Evolutionary conservation across 2,113 vertebrate species (phyloP).

Genomic region (Sapajus apella): DNA sequence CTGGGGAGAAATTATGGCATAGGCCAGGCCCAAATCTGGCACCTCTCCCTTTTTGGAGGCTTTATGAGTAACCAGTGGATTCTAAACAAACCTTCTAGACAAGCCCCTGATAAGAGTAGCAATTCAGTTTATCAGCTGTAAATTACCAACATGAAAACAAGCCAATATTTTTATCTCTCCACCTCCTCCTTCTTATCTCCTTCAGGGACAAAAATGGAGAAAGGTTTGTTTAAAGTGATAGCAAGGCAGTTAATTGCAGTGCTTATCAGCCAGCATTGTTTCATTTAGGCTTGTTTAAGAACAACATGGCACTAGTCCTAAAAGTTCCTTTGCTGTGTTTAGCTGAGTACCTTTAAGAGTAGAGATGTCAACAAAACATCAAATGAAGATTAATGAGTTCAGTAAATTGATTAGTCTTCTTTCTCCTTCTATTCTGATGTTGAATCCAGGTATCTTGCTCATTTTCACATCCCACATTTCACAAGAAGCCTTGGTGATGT

Average conservation of each 20-base stretch:
- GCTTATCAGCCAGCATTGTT: neutral
- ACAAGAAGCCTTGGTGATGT: neutral
- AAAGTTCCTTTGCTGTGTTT: neutral
- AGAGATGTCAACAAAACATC: neutral
- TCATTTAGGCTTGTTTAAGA: neutral
- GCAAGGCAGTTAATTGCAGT: neutral
- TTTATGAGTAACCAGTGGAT: neutral
- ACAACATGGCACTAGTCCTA: neutral
- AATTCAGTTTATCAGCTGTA: conserved; percentile 59
- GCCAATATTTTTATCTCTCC: conserved; percentile 6
- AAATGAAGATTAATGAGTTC: neutral
- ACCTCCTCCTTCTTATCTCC: neutral
- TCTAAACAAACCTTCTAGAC: conserved; percentile 41
- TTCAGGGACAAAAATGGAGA: neutral
- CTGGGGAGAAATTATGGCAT: neutral
- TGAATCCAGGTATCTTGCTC: neutral
- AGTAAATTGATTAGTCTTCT: neutral
- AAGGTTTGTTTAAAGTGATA: conserved; percentile 17
- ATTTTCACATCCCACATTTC: neutral
- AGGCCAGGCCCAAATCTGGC: neutral
- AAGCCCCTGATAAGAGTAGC: conserved; percentile 9
- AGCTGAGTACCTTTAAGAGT: neutral
- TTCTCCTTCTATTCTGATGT: neutral
- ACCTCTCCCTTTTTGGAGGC: neutral
- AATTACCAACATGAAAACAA: conserved; percentile 45